Evolutionary conservation across 1,140 invertebrate genomes (phyloP).

Genomic region (Homarus americanus): DNA sequence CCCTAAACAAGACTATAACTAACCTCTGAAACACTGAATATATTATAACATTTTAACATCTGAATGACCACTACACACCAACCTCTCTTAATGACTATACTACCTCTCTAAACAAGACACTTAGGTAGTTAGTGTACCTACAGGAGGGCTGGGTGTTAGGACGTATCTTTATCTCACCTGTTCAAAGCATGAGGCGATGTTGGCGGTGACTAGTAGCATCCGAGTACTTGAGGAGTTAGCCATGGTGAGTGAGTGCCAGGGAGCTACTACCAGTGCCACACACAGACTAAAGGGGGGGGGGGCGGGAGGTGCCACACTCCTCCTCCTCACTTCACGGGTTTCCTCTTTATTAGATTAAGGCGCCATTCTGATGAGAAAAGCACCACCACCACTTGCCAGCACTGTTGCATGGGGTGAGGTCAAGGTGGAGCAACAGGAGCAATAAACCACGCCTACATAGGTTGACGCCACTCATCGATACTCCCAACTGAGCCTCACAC

Average conservation of each 20-base stretch:
- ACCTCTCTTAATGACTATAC: no score
- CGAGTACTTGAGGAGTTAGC: conserved; percentile 54
- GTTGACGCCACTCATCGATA: not conserved
- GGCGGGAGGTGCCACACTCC: not conserved
- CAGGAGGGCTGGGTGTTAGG: no score
- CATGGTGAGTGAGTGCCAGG: conserved; percentile 47
- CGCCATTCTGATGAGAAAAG: not conserved
- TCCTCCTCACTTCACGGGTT: conserved; percentile 15
- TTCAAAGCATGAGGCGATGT: conserved; percentile 74
- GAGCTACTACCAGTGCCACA: conserved; percentile 13
- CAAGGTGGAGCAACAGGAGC: not conserved
- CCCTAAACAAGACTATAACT: no score
- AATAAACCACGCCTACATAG: not conserved
- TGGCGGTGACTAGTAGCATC: conserved; percentile 69
- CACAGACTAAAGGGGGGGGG: not conserved
- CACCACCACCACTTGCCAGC: not conserved
- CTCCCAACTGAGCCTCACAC: not conserved
- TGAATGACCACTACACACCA: no score
- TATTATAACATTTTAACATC: no score
- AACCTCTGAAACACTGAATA: no score
- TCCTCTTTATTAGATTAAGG: conserved; percentile 33
- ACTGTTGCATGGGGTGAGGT: not conserved
- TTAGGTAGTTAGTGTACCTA: no score
- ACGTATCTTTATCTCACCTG: conserved; percentile 50
- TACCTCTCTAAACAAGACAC: no score